Base-by-base conservation (phyloP, 2,888 invertebrate genomes). In the Atethmia centrago region DNA sequence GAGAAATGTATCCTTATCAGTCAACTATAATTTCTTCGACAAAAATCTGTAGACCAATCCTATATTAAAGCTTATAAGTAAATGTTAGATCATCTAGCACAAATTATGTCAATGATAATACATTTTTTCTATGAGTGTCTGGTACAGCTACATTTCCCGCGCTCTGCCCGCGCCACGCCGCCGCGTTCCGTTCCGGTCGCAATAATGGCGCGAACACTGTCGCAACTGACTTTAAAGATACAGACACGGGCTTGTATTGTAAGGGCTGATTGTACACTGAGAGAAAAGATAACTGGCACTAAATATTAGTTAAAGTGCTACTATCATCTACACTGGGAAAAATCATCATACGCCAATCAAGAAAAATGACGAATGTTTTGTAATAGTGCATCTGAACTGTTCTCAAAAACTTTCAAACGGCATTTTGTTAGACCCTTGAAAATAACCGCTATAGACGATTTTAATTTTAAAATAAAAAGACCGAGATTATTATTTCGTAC, bases 191-290 rank as follows among this genome's bases (percentile, higher is more conserved):
- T 65, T 73, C 59, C 72, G 69, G 55, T 76, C 74, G 69, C 69
- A 88, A 87, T 86, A 86, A 86, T 78, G 55, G 77, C 66, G 71
- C 56, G 79, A 88, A 84, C 85, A 84, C 74, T 88, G 86, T 88
- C 82, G 78, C 85, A 67, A 75, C 86, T 70, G 75, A 59, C 79
- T 72, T 63, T 73, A 63, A 76, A 78, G 75, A 77, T 72, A 80
- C 67, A 69, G 69, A 70, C 69, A 62, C 71, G 21, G 61, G 42
- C 58, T 66, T 53, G 40, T 59, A 61, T 61, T 58, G 31, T 58
- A 79, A 58, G 59, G 64, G 74, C 0, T 70, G 73, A 5, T 56
- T 12, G 3, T n/a, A 61, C 58, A 84, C 58, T 56, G 53, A 45
- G 51, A 64, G 59, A 31, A n/a, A 31, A 21, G 2, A 21, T 28